Percentiles rank a stretch among this genome's conserved stretches.
Evolutionary conservation across 2,113 vertebrate species (phyloP).

Genomic region (Willisornis vidua): DNA sequence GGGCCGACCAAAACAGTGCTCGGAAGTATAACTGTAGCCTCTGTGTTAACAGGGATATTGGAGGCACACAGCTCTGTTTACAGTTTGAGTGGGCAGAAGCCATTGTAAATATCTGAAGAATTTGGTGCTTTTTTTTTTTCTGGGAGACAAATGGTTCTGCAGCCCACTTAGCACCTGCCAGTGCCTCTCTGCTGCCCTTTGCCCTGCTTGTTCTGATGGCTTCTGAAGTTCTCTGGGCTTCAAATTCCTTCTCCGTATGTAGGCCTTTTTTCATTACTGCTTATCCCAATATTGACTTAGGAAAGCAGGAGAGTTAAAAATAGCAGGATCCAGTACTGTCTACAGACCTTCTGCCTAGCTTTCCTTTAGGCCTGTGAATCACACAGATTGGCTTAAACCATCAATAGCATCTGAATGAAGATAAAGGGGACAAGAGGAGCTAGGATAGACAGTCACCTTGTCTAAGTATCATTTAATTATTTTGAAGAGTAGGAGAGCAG

Average conservation of each 20-base stretch:
- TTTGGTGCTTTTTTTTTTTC: not conserved
- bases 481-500: not conserved
- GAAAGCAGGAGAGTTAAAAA: slow-evolving; percentile 26
- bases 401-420: slow-evolving; percentile 29
- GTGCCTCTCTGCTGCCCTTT: slow-evolving; percentile 42
- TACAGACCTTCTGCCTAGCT: slow-evolving; percentile 21
- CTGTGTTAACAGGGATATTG: not conserved
- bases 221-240: slow-evolving; percentile 21
- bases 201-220: not conserved
- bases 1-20: not conserved
- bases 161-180: slow-evolving; percentile 58
- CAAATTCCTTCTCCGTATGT: slow-evolving; percentile 59
- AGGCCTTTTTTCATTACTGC: slow-evolving; percentile 47
- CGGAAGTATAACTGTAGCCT: not conserved
- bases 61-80: not conserved
- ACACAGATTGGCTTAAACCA: slow-evolving; percentile 31
- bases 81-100: not conserved
- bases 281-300: slow-evolving; percentile 64
- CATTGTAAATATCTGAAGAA: slow-evolving; percentile 28
- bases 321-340: not conserved
- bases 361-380: slow-evolving; percentile 26
- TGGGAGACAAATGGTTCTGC: slow-evolving; percentile 46
- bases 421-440: not conserved
- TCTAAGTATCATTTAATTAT: not conserved
- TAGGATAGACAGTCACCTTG: not conserved